Conservation (phyloP, 2,113 vertebrate species). For the Anoplopoma fimbria region DNA sequence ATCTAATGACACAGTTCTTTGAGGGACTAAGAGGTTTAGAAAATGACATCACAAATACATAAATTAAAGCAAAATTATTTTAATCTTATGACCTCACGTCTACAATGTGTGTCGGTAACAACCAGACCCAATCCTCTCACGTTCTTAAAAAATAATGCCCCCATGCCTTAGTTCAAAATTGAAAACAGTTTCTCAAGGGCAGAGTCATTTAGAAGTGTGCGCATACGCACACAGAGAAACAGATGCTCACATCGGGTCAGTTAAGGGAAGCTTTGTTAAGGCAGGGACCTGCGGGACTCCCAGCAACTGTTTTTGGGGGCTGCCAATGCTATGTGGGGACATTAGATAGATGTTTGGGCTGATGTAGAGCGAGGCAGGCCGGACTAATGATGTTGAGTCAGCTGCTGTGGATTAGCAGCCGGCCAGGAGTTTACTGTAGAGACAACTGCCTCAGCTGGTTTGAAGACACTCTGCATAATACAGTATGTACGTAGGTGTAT, state of each 20-base stretch:
- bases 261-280: conserved; percentile 53
- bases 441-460: conserved; percentile 59
- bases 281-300: conserved; percentile 32
- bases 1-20: neutral
- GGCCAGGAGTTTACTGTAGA: conserved; percentile 73
- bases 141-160: neutral
- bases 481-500: neutral
- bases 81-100: neutral
- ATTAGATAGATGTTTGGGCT: conserved; percentile 69
- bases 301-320: conserved; percentile 44
- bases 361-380: conserved; percentile 65
- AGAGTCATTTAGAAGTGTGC: neutral
- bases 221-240: conserved; percentile 16
- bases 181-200: neutral
- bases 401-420: conserved; percentile 79
- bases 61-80: too few relatives aligned
- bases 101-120: neutral
- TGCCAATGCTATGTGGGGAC: conserved; percentile 57
- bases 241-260: conserved; percentile 35
- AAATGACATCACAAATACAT: neutral
- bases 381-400: conserved; percentile 81
- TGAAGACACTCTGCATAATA: conserved; percentile 17
- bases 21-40: neutral
- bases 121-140: neutral
- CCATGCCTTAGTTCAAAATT: neutral